Base-by-base conservation (phyloP, 2,888 invertebrate species). In the Lycaena phlaeas region DNA sequence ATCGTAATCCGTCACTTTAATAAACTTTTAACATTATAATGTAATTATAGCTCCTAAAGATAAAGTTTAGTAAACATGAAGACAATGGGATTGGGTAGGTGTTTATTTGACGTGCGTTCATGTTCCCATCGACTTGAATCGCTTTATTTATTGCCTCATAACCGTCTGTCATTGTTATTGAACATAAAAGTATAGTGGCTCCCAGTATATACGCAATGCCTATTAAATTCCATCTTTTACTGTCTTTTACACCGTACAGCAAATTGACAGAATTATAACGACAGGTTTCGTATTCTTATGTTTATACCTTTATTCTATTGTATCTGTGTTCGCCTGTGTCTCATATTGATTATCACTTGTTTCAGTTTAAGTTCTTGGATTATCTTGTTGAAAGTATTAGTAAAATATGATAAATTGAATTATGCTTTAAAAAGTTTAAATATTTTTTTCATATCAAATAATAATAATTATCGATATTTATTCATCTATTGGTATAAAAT, bases 141-240 rank as follows among this genome's bases (percentile, higher is more conserved):
- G 53, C 42, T 46, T 42, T 48, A 46, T 59, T 63, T 61, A 51
- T 58, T 59, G 49, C 43, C 50, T 64, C 63, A 68, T 72, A 67
- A 65, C 54, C 68, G 62, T 69, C 52, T 55, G 58, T 68, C 70
- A 69, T 60, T 68, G 65, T 73, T 69, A 73, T 71, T 63, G 68
- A 52, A 38, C 64, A 70, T 73, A 68, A 75, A 74, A 58, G 43
- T 49, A 48, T 48, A 51, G 50, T 52, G 51, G 57, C 67, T 66
- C 61, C 69, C 59, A 46, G 63, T 66, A 61, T 69, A 66, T 44
- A 49, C 49, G 37, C 18, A 39, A 14, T 36, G 41, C n/a, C 41
- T 28, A 46, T 45, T 48, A 46, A 48, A 47, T 41, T 40, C 26
- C 22, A 34, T 31, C 28, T 38, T 49, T 42, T 43, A 38, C 41